phyloP scores from a whole-genome alignment of 2,888 invertebrate genomes.

The Eledone cirrhosa region DNA sequence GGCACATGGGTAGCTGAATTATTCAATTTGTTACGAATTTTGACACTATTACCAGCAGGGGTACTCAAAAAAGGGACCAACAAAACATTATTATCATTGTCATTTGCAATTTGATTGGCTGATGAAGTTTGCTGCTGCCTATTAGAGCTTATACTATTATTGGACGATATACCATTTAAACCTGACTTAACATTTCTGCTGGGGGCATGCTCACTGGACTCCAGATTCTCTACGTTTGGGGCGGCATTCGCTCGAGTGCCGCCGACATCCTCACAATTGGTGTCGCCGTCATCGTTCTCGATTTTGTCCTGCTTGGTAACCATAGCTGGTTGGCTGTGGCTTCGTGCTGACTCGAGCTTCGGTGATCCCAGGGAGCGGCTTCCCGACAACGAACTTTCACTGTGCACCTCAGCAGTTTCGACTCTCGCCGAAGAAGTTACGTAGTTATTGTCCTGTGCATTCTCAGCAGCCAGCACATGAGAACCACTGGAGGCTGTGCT shows the following conservation, averaged over 20 bases:
- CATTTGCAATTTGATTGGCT: constrained; percentile 66
- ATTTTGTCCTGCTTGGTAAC: constrained; percentile 16
- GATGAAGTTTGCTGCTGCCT: constrained; percentile 49
- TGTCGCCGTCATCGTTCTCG: constrained; percentile 34
- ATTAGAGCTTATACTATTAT: constrained; percentile 34
- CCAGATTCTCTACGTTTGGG: background rate
- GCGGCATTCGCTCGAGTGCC: background rate
- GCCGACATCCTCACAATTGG: constrained; percentile 31
- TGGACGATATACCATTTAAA: constrained; percentile 23
- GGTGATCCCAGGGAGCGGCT: constrained; percentile 59
- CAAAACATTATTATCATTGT: constrained; percentile 46
- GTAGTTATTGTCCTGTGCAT: constrained; percentile 37
- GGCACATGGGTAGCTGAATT: background rate
- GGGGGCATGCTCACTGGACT: constrained; percentile 28
- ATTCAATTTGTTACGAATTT: background rate
- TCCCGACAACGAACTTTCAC: constrained; percentile 60
- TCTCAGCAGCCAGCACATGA: constrained; percentile 56
- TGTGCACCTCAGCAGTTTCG: constrained; percentile 56
- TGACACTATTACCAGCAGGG: background rate
- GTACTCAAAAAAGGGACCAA: constrained; percentile 1
- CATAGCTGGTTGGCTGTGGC: background rate
- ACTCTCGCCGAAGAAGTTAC: constrained; percentile 42
- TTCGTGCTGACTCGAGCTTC: constrained; percentile 45
- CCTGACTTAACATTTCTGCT: constrained; percentile 11
- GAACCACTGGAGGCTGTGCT: constrained; percentile 63